Evolutionary conservation across 2,888 invertebrate genomes (phyloP).

Genomic region (Himalopsyche kuldschensis): DNA sequence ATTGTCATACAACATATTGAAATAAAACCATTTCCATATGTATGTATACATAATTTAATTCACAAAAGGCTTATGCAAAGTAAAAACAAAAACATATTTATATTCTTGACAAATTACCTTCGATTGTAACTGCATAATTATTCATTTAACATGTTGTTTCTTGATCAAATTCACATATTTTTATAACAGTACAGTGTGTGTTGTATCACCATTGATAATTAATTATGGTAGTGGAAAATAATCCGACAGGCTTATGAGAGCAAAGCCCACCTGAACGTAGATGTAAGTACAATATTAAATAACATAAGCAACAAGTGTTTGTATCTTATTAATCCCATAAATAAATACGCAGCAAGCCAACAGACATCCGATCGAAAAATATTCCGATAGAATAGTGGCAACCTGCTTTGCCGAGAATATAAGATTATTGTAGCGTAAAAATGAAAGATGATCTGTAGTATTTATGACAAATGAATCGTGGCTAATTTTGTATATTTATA

Average conservation of each 20-base stretch:
- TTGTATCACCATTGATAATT: background rate
- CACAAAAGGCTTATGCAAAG: too few species aligned
- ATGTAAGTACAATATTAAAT: background rate
- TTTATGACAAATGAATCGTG: too few species aligned
- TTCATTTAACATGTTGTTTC: too few species aligned
- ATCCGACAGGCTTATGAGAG: background rate
- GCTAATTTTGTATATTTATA: too few species aligned
- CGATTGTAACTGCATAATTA: too few species aligned
- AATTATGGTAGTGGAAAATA: background rate
- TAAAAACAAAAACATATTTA: too few species aligned
- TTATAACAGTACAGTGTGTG: background rate
- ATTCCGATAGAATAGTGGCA: background rate
- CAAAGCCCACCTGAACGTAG: background rate
- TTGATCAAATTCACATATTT: too few species aligned
- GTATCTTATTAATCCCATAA: constrained; percentile 17
- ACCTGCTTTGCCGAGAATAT: background rate
- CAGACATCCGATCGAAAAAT: constrained; percentile 18
- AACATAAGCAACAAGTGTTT: constrained; percentile 15
- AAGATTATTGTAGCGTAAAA: background rate
- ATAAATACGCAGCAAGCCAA: background rate
- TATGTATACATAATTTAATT: too few species aligned
- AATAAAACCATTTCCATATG: too few species aligned
- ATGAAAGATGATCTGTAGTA: background rate
- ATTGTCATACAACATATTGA: too few species aligned
- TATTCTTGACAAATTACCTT: too few species aligned